Base-by-base conservation (phyloP, 2,113 vertebrate species). In the Corythornis cristatus region DNA sequence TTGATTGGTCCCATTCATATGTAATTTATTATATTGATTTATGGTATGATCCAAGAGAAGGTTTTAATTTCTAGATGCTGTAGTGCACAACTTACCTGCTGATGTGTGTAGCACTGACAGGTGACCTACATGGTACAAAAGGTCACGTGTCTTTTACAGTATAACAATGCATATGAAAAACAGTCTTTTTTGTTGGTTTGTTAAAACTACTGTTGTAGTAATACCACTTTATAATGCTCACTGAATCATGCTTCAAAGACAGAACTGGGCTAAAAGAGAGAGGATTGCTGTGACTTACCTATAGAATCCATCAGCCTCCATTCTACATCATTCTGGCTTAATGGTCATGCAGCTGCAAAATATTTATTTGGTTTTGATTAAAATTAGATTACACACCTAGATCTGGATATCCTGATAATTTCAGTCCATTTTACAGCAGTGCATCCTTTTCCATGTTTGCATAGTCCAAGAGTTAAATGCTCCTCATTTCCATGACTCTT, bases 191-290 rank as follows among this genome's bases (percentile, higher is more conserved):
- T 21, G 12, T 64, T 91, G 76, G 13, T 50, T 28, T 37, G 88
- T 80, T 96, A 64, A 90, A 94, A 83, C 93, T 83, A 81, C 31
- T 67, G 28, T 93, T 66, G 83, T 50, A 67, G 12, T 66, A 93
- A 11, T 28, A 77, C 14, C 22, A 18, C 31, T 89, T 54, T 50
- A 51, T 42, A 93, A 37, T 11, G 37, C 37, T 37, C 10, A 37
- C 37, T 37, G 85, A 95, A 48, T 7, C 20, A 54, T 83, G 43
- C 57, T 93, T 88, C 79, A 89, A 33, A 45, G 67, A 29, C 37
- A 91, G 40, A 74, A 46, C 23, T 17, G n/a, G 22, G n/a, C 16
- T 89, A 72, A 60, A 68, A 89, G n/a, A 50, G 40, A 57, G 13
- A 8, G 82, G 48, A 28, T 48, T 76, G 20, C 15, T 14, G 4